Evolutionary conservation across 1,140 invertebrate genomes (phyloP), one percentile per base, ranked within the genome.

Genomic region (Pinna nobilis): DNA sequence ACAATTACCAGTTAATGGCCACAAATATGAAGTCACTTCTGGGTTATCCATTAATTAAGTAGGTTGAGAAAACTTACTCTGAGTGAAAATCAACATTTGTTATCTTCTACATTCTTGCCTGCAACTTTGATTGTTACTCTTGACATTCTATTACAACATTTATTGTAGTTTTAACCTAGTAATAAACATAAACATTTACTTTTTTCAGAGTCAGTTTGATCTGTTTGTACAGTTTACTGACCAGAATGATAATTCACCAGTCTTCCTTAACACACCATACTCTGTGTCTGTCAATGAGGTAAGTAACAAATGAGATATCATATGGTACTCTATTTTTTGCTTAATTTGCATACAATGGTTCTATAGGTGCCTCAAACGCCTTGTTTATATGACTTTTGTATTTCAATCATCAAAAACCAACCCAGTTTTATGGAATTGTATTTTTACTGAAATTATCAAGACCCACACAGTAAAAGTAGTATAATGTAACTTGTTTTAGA

Each of bases 211-310:
- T 64, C 44, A 37, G 41, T 44, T 49, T 73, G 65, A 32, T 35
- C 49, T 78, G 32, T 39, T 63, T 41, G 65, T 81, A 11, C 61
- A 50, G 20, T 41, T 81, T 1, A 9, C 51, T 4, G 79, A 81
- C 33, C 35, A 72, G 5, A 81, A 81, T 55, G 79, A 81, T 60
- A 81, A 81, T 44, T 35, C 50, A 4, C 79, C 79, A 23, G 53
- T 67, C 3, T 81, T 81, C 33, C 23, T 44, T 18, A 49, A 39
- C 7, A 20, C 60, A 4, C 69, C 74, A 15, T 81, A 81, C 50
- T 18, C 20, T n/a, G 50, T 47, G 2, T 44, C 50, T 60, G 77
- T 81, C 9, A 79, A 75, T 69, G 79, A 81, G 77, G 79, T 81
- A 41, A 55, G 70, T 49, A 15, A n/a, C n/a, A n/a, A n/a, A n/a